Base-by-base conservation (phyloP, 2,888 invertebrate genomes). In the Stenichneumon culpator region DNA sequence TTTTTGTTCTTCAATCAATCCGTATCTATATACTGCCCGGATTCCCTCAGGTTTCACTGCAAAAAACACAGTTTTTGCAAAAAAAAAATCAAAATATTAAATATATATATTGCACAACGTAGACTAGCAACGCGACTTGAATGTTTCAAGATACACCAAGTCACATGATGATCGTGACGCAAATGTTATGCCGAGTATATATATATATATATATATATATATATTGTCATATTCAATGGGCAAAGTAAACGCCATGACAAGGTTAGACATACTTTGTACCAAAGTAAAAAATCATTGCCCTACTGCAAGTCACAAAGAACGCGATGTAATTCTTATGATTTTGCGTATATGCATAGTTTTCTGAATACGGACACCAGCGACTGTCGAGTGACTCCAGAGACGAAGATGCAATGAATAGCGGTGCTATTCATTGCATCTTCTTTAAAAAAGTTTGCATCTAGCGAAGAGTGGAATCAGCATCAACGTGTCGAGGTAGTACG, bases 401-500 rank as follows among this genome's bases (percentile, higher is more conserved):
- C 14, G 54, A 19, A 70, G 69, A 22, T 14, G 52, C 69, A 25
- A 47, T 22, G 39, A 78, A 28, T 63, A 77, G 25, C 50, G 68
- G 32, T 68, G n/a, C n/a, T n/a, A n/a, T n/a, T n/a, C n/a, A n/a
- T n/a, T n/a, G n/a, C n/a, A n/a, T n/a, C n/a, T n/a, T n/a, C n/a
- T n/a, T n/a, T n/a, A n/a, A 19, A 2, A 14, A 39, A 19, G 39
- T 9, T 32, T 16, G 44, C 22, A 25, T 73, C 44, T 9, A 63
- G 54, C 72, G 67, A 44, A n/a, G 60, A 70, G 44, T 50, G 3
- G 25, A 16, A 63, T 68, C 32, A 7, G 22, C 69, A 36, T 16
- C 57, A 57, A 11, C 7, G 57, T 57, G 11, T 57, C 25, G 25
- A 25, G 6, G 63, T 68, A 19, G 73, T 67, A 90, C 89, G 92